Evolutionary conservation across 2,113 vertebrate species (phyloP), one percentile per base, ranked within the genome.

Genomic region (Notothenia rossii): DNA sequence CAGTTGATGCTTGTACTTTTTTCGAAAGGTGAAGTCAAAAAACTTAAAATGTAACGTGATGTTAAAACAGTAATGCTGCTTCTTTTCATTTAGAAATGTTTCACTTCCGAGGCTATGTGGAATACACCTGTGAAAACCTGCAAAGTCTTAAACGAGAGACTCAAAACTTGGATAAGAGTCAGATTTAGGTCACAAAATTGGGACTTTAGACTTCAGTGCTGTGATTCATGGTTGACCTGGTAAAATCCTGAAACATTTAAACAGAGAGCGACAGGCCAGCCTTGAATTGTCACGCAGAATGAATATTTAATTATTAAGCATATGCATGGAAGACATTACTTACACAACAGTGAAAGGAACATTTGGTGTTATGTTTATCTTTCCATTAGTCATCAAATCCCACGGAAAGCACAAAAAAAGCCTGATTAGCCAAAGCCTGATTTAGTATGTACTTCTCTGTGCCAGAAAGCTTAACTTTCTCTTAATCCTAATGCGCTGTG

Each of bases 161-260:
- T 5, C 14, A 40, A 45, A 46, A 61, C 67, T 62, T 80, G 20
- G 12, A 53, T 43, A 53, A 46, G n/a, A 67, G 3, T 76, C 49
- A 43, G 43, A 63, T 25, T 56, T 48, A 36, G 13, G 10, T 51
- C 48, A 36, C 4, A 22, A 48, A 58, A 60, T 12, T 18, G 25
- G 43, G n/a, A 12, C 18, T 78, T 49, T 15, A 33, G 17, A 72
- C 46, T 4, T 7, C 10, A n/a, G 9, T 49, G 50, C 12, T 33
- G 12, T 40, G 40, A 5, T 11, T 18, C 3, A 4, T 65, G 13
- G 18, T 56, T 70, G 45, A 40, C 43, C 43, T 59, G 4, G n/a
- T n/a, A n/a, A 59, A 56, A 45, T 45, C 29, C 51, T 11, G 40
- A 46, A n/a, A 48, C 45, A 40, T 40, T 36, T 4, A 33, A 36